Percentiles rank a stretch among this genome's conserved stretches.
These are phyloP conservation scores for Nerophis lumbriciformis DNA, from an alignment of 2,113 vertebrate species.

Conservation along the genomic window DNA sequence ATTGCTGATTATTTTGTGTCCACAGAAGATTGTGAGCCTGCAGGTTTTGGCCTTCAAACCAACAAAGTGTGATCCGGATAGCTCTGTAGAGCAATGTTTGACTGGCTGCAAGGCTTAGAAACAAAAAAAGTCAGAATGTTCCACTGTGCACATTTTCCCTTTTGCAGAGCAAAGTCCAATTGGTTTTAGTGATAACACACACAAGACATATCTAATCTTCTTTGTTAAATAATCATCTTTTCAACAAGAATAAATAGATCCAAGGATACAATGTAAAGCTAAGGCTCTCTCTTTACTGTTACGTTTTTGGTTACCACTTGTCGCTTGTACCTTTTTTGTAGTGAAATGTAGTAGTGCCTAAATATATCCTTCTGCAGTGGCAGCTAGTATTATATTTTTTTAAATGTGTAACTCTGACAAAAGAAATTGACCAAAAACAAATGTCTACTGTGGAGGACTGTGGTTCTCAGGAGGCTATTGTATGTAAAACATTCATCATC, in stretches of 20 bases:
- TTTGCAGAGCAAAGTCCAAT: conserved; percentile 34
- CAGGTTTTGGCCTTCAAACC: conserved; percentile 20
- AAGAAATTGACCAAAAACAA: too few species aligned
- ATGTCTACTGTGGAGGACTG: too few species aligned
- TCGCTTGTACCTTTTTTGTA: too few species aligned
- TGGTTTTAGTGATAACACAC: conserved; percentile 12
- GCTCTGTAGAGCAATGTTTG: not conserved
- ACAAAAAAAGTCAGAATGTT: not conserved
- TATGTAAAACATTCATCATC: too few species aligned
- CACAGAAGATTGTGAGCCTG: not conserved
- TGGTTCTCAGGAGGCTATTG: too few species aligned
- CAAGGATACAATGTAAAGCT: conserved; percentile 13
- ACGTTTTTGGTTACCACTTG: too few species aligned
- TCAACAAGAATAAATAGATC: conserved; percentile 16
- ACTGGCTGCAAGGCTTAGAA: too few species aligned
- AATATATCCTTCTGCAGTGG: too few species aligned
- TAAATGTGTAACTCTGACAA: too few species aligned
- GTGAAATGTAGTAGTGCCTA: too few species aligned
- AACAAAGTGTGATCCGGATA: not conserved
- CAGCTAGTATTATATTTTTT: too few species aligned
- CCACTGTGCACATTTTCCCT: conserved; percentile 11
- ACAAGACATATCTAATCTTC: conserved; percentile 14
- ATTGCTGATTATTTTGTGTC: conserved; percentile 31
- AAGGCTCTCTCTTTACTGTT: not conserved
- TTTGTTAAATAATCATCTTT: conserved; percentile 36